Conservation (phyloP, 2,113 vertebrate species). For the Irena cyanogastra region DNA sequence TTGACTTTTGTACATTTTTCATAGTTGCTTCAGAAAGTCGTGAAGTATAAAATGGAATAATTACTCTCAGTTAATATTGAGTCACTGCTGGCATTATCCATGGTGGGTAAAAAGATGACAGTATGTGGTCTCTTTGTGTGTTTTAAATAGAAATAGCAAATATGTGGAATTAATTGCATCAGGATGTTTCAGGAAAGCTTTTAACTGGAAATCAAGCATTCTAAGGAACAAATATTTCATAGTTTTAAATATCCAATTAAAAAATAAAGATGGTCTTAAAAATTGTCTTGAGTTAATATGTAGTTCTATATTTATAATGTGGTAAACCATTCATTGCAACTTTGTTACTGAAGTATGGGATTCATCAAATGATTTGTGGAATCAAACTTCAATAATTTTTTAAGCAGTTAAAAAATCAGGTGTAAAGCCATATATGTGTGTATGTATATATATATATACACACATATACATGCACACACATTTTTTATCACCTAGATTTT, state of each 20-base stretch:
- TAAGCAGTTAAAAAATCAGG: not conserved
- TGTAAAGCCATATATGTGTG: not conserved
- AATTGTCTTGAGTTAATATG: not conserved
- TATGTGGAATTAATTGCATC: constrained; percentile 34
- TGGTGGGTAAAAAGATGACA: not conserved
- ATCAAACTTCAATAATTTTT: not conserved
- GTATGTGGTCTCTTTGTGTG: not conserved
- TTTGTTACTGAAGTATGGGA: not conserved
- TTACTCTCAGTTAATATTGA: not conserved
- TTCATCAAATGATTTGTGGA: not conserved
- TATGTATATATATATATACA: accelerated
- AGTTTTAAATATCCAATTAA: not conserved
- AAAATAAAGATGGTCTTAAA: not conserved
- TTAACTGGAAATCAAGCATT: not conserved
- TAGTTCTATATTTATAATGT: not conserved
- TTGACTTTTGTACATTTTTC: not conserved
- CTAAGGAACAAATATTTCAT: not conserved
- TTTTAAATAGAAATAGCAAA: constrained; percentile 21
- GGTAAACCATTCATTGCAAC: not conserved
- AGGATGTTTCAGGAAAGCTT: not conserved
- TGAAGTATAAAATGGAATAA: not conserved
- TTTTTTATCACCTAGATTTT: not conserved
- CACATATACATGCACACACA: accelerated
- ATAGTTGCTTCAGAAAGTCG: not conserved
- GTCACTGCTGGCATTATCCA: not conserved